Percentiles rank a stretch among this genome's conserved stretches.
These are phyloP conservation scores for Trachurus trachurus DNA, from an alignment of 2,797 vertebrate genomes.

Conservation along the genomic window DNA sequence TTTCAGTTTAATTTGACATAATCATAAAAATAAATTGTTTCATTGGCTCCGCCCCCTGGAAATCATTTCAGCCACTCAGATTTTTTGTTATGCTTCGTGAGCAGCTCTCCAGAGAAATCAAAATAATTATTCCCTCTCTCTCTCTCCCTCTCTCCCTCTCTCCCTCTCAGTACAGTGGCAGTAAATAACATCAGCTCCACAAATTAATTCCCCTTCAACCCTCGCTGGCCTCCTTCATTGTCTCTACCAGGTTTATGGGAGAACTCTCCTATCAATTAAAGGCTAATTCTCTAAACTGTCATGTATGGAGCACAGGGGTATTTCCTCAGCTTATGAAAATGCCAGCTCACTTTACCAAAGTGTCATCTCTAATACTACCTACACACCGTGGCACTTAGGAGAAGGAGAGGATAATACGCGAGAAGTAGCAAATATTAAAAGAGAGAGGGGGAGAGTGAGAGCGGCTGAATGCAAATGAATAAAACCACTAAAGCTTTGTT, in stretches of 20 bases:
- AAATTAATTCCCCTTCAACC: constrained; percentile 58
- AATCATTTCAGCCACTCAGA: not conserved
- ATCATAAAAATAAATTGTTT: not conserved
- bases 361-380: constrained; percentile 20
- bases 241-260: constrained; percentile 55
- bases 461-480: not conserved
- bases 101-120: not conserved
- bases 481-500: not conserved
- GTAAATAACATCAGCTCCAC: constrained; percentile 49
- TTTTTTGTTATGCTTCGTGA: not conserved
- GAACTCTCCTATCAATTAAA: constrained; percentile 63
- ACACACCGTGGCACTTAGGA: not conserved
- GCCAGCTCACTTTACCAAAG: constrained; percentile 41
- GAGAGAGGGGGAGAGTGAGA: not conserved
- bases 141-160: not conserved
- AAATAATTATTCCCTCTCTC: not conserved
- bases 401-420: not conserved
- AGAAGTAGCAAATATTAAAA: constrained; percentile 11
- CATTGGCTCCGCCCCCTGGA: not conserved
- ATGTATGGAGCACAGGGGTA: constrained; percentile 38
- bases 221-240: constrained; percentile 45
- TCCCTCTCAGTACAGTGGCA: constrained; percentile 7
- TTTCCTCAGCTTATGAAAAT: constrained; percentile 63
- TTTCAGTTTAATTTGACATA: not conserved
- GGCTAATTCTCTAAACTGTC: constrained; percentile 69